These are phyloP conservation scores for Drosophila longiperda DNA, from an alignment of 2,888 invertebrate genomes.

Conservation along the genomic window DNA sequence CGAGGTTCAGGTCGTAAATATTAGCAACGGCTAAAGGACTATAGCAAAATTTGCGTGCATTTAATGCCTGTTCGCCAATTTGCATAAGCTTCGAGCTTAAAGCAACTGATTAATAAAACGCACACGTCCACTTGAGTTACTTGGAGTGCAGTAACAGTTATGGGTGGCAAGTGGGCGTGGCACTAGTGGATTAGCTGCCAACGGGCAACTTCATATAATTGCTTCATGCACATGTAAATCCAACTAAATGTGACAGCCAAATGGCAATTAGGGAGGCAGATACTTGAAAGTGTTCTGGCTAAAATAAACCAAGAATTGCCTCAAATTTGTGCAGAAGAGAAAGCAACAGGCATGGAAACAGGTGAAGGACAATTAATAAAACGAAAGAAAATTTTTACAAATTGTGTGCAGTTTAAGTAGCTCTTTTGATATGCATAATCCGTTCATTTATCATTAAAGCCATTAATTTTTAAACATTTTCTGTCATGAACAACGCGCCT, in stretches of 20 bases:
- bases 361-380: background rate
- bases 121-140: constrained; percentile 48
- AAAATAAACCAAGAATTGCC: constrained; percentile 1
- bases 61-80: constrained; percentile 63
- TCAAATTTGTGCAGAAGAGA: constrained; percentile 21
- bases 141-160: constrained; percentile 25
- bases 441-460: constrained; percentile 48
- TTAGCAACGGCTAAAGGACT: constrained; percentile 11
- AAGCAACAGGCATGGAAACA: background rate
- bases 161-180: constrained; percentile 22
- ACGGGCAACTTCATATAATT: constrained; percentile 55
- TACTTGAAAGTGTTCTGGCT: constrained; percentile 48
- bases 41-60: constrained; percentile 51
- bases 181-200: constrained; percentile 41
- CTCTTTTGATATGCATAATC: constrained; percentile 37
- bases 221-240: constrained; percentile 74
- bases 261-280: constrained; percentile 69
- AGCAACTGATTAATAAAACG: constrained; percentile 72
- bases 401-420: constrained; percentile 14
- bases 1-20: constrained; percentile 41
- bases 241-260: constrained; percentile 74
- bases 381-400: background rate
- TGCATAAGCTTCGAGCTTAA: constrained; percentile 60
- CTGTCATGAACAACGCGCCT: constrained; percentile 21
- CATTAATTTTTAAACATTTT: constrained; percentile 28